These are phyloP conservation scores for Lapara coniferarum DNA, from an alignment of 2,888 invertebrate species.

Conservation along the genomic window DNA sequence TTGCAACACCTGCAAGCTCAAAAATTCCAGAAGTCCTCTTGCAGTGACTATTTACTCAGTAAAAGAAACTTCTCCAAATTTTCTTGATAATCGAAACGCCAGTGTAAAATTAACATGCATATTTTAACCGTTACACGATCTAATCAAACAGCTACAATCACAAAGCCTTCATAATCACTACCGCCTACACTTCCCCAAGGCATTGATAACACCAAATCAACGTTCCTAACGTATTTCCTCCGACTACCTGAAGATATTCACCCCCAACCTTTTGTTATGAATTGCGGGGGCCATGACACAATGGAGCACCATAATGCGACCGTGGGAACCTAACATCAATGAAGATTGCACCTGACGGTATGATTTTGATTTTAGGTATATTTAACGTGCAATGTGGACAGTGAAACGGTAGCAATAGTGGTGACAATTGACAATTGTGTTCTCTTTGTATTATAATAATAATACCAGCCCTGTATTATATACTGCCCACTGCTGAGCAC, in stretches of 20 bases:
- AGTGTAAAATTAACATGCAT: neutral
- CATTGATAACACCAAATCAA: slow-evolving; percentile 38
- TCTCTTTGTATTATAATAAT: neutral
- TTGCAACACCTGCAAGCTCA: too few species aligned
- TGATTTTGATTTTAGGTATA: slow-evolving; percentile 20
- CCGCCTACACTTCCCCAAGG: slow-evolving; percentile 24
- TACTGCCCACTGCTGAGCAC: too few species aligned
- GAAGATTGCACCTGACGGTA: slow-evolving; percentile 66
- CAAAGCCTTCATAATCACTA: neutral
- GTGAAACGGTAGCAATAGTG: neutral
- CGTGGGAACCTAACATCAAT: slow-evolving; percentile 73
- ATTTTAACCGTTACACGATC: neutral
- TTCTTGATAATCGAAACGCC: too few species aligned
- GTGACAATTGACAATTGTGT: neutral
- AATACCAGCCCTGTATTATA: too few species aligned
- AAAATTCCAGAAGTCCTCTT: too few species aligned
- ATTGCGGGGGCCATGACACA: slow-evolving; percentile 65
- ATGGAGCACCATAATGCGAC: slow-evolving; percentile 55
- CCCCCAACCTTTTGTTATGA: slow-evolving; percentile 68
- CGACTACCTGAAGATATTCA: slow-evolving; percentile 70
- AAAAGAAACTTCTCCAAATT: too few species aligned
- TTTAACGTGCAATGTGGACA: neutral
- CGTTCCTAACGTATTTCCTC: slow-evolving; percentile 69
- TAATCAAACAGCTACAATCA: neutral
- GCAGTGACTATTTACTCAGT: too few species aligned